Evolutionary conservation across 2,113 vertebrate species (phyloP).

Genomic region (Raja brachyura): DNA sequence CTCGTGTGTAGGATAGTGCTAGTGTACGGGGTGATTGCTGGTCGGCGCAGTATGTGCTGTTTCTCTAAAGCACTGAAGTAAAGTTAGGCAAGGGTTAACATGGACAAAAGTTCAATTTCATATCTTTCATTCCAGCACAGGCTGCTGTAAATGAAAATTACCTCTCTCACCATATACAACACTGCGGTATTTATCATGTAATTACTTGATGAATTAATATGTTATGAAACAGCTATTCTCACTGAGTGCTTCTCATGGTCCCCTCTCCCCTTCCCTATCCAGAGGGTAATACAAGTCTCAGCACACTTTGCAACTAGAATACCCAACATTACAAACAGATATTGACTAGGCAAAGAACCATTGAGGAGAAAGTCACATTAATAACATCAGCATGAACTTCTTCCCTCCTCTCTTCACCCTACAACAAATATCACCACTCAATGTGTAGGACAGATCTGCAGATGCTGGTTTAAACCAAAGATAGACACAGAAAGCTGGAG

Average conservation of each 20-base stretch:
- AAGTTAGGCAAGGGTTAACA: slow-evolving; percentile 13
- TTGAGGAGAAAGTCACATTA: slow-evolving; percentile 30
- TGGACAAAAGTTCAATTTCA: background rate
- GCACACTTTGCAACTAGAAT: slow-evolving; percentile 28
- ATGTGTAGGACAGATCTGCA: too few species aligned
- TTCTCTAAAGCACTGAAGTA: too few species aligned
- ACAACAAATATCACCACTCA: too few species aligned
- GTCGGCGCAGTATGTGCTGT: too few species aligned
- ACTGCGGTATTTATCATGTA: background rate
- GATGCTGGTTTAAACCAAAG: too few species aligned
- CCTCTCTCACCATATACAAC: slow-evolving; percentile 8
- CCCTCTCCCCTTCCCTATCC: slow-evolving; percentile 30
- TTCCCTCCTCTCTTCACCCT: background rate
- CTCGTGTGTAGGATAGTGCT: too few species aligned
- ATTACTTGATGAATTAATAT: background rate
- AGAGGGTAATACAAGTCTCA: slow-evolving; percentile 31
- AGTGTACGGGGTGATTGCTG: too few species aligned
- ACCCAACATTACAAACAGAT: slow-evolving; percentile 18
- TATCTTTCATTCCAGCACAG: slow-evolving; percentile 24
- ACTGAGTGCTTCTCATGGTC: slow-evolving; percentile 16
- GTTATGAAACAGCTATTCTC: background rate
- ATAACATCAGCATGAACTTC: background rate
- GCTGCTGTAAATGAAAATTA: slow-evolving; percentile 35
- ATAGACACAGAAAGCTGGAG: too few species aligned
- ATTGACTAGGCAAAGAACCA: slow-evolving; percentile 27